phyloP scores from a whole-genome alignment of 1,140 invertebrate species.

The Aricia agestis region DNA sequence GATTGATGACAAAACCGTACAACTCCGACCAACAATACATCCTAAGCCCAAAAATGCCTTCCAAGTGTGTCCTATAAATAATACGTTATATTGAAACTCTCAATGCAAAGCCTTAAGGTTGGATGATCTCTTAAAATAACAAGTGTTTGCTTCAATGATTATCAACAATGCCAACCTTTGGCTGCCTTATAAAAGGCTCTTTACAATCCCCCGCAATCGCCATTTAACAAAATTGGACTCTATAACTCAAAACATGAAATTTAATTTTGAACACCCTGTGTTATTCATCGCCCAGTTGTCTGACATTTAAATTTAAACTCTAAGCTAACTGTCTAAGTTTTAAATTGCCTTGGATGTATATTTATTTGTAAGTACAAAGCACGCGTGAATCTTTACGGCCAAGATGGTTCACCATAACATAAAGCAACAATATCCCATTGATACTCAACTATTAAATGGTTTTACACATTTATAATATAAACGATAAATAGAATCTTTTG shows the following conservation, averaged over 20 bases:
- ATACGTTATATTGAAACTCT: slow-evolving; percentile 70
- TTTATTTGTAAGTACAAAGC: slow-evolving; percentile 46
- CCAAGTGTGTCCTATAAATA: slow-evolving; percentile 73
- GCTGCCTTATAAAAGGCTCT: slow-evolving; percentile 68
- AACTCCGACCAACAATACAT: slow-evolving; percentile 41
- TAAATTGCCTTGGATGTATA: slow-evolving; percentile 10
- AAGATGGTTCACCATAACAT: slow-evolving; percentile 73
- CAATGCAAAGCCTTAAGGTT: slow-evolving; percentile 67
- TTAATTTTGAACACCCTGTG: slow-evolving; percentile 22
- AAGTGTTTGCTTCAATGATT: slow-evolving; percentile 76
- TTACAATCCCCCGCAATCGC: slow-evolving; percentile 34
- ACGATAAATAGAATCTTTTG: slow-evolving; percentile 69
- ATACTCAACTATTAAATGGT: slow-evolving; percentile 70
- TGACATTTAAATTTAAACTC: slow-evolving; percentile 27
- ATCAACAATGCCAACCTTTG: slow-evolving; percentile 72
- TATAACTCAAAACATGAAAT: slow-evolving; percentile 21
- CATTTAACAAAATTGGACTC: slow-evolving; percentile 24
- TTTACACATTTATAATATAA: slow-evolving; percentile 75
- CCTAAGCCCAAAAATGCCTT: slow-evolving; percentile 60
- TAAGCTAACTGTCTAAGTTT: neutral
- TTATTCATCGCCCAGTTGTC: neutral
- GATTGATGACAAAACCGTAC: slow-evolving; percentile 52
- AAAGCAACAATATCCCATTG: slow-evolving; percentile 71
- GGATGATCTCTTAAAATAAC: slow-evolving; percentile 77
- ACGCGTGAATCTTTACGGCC: slow-evolving; percentile 71